Evolutionary conservation across 2,888 invertebrate genomes (phyloP).

Genomic region (Schizaphis graminum): DNA sequence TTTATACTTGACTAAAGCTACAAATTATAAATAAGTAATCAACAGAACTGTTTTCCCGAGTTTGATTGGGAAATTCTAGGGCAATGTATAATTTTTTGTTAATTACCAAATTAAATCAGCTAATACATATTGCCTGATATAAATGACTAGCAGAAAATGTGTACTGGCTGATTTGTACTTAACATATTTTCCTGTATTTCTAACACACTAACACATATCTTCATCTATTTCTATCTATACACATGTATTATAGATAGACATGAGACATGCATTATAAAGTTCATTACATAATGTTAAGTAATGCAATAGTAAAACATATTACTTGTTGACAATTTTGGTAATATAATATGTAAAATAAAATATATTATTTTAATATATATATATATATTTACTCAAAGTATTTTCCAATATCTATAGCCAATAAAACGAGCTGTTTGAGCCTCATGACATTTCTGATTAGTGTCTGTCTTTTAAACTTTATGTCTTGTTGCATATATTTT

Average conservation of each 20-base stretch:
- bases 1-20: not conserved
- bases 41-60: not conserved
- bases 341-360: not conserved
- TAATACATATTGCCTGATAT: not conserved
- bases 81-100: not conserved
- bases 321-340: not conserved
- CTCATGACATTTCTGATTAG: slow-evolving; percentile 95
- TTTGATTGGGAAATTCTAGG: not conserved
- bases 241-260: not conserved
- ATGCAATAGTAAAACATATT: not conserved
- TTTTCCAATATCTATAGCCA: slow-evolving; percentile 89
- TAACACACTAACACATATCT: too few relatives aligned
- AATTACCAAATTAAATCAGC: not conserved
- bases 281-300: not conserved
- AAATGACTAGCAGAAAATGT: too few relatives aligned
- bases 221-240: too few relatives aligned
- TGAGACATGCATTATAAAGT: not conserved
- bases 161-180: too few relatives aligned
- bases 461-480: slow-evolving; percentile 94
- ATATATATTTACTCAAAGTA: slow-evolving; percentile 84
- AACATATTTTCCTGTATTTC: too few relatives aligned
- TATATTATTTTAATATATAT: not conserved
- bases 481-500: slow-evolving; percentile 94
- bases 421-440: slow-evolving; percentile 89
- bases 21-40: not conserved